Evolutionary conservation across 2,888 invertebrate species (phyloP).

Genomic region (Macrophya annulata): DNA sequence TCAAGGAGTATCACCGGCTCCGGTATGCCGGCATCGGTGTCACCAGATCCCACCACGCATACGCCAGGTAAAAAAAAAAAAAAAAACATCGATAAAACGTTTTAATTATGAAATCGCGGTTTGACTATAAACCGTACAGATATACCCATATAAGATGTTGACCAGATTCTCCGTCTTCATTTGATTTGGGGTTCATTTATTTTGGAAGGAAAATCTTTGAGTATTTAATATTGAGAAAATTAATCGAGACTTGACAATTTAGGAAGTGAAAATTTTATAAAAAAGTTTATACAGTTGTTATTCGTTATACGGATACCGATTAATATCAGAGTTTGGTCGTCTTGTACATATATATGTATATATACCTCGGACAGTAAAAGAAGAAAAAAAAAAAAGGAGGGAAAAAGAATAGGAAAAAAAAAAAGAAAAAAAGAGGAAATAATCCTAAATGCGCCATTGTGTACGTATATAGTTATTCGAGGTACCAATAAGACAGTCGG

Average conservation of each 20-base stretch:
- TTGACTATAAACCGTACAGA: too few species aligned
- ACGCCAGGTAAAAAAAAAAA: constrained; percentile 73
- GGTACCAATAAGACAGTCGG: constrained; percentile 43
- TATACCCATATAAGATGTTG: too few species aligned
- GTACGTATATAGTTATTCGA: constrained; percentile 6
- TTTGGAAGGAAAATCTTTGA: too few species aligned
- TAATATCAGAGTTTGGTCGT: too few species aligned
- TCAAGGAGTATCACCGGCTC: constrained; percentile 57
- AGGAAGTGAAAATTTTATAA: too few species aligned
- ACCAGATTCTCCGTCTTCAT: too few species aligned
- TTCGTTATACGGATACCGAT: too few species aligned
- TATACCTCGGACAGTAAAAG: background rate
- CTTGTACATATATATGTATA: too few species aligned
- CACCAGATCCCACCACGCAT: constrained; percentile 77
- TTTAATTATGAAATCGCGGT: background rate
- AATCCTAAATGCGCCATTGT: constrained; percentile 19
- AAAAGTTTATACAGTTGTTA: too few species aligned
- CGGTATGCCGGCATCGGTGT: constrained; percentile 70
- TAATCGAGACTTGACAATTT: too few species aligned
- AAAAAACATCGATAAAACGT: background rate
- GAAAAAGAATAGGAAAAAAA: background rate
- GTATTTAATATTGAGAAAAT: too few species aligned
- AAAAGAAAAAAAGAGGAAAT: background rate
- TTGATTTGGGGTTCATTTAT: too few species aligned
- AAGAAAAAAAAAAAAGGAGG: background rate